Conservation (phyloP, 2,113 vertebrate genomes). For the Bombycilla garrulus region DNA sequence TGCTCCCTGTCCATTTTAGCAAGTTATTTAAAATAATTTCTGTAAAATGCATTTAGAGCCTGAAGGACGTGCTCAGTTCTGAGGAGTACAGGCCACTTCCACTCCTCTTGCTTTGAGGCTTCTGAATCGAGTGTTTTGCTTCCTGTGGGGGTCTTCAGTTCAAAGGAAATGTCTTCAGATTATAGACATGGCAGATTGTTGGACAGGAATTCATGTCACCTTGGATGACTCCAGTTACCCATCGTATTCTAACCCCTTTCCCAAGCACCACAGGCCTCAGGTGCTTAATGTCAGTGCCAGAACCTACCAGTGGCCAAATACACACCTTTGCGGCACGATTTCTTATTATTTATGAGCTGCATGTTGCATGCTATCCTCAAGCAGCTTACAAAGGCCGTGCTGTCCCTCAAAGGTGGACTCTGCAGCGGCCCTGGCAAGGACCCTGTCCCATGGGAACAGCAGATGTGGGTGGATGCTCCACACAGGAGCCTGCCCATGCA, state of each 20-base stretch:
- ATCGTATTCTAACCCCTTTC: background rate
- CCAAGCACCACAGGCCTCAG: background rate
- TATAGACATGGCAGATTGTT: background rate
- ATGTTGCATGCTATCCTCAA: background rate
- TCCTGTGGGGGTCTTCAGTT: background rate
- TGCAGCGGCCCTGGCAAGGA: background rate
- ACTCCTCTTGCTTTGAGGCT: background rate
- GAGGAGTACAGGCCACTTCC: background rate
- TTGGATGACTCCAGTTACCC: background rate
- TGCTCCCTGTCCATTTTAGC: background rate
- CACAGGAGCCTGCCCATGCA: accelerated
- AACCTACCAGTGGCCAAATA: background rate
- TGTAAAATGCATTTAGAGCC: background rate
- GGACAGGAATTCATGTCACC: background rate
- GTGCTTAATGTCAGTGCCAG: background rate
- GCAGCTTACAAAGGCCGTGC: background rate
- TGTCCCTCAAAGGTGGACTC: background rate
- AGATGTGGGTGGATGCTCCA: accelerated
- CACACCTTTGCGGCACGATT: background rate
- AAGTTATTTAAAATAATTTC: background rate
- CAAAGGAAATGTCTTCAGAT: background rate
- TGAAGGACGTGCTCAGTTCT: background rate
- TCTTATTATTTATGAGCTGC: background rate
- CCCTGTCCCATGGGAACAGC: background rate
- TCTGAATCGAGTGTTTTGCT: background rate